Evolutionary conservation across 2,113 vertebrate species (phyloP), one percentile per base, ranked within the genome.

Genomic region (Stegastes partitus): DNA sequence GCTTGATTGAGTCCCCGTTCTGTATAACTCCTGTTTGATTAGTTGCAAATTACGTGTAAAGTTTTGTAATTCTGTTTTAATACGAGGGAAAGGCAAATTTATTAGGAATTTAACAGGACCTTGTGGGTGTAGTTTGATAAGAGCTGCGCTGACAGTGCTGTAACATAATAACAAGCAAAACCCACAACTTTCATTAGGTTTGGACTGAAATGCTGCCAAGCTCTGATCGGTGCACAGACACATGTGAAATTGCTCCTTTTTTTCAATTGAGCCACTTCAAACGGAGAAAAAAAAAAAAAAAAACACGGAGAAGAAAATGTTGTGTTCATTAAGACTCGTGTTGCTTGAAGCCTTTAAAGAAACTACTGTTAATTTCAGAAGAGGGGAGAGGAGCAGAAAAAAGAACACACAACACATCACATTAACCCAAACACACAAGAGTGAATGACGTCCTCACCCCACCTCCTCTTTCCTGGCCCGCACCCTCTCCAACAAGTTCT

Each of bases 381-480:
- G 50, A 66, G 25, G 18, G 23, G 31, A 39, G 25, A 63, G 34
- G 23, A 42, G 39, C 39, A 3, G 39, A 42, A 11, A n/a, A 42
- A 15, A 42, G 14, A 42, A 42, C 39, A 42, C 11, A 42, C 37
- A 39, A 61, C 26, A 12, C 70, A 55, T 59, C 37, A 65, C 68
- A 65, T 23, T 39, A 67, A 26, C 44, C 57, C 77, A 16, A 11
- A 56, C 26, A 74, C 26, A 58, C 0, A 44, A 25, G 28, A 53
- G 62, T 74, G 91, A 88, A 78, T 73, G 82, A n/a, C n/a, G n/a
- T n/a, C n/a, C n/a, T n/a, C n/a, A n/a, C n/a, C n/a, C n/a, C n/a
- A n/a, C n/a, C n/a, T n/a, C n/a, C n/a, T n/a, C n/a, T n/a, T n/a
- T n/a, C n/a, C n/a, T 18, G 44, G 56, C 19, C 70, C 47, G 61